Evolutionary conservation across 2,888 invertebrate species (phyloP).

Genomic region (Perdita meconis): DNA sequence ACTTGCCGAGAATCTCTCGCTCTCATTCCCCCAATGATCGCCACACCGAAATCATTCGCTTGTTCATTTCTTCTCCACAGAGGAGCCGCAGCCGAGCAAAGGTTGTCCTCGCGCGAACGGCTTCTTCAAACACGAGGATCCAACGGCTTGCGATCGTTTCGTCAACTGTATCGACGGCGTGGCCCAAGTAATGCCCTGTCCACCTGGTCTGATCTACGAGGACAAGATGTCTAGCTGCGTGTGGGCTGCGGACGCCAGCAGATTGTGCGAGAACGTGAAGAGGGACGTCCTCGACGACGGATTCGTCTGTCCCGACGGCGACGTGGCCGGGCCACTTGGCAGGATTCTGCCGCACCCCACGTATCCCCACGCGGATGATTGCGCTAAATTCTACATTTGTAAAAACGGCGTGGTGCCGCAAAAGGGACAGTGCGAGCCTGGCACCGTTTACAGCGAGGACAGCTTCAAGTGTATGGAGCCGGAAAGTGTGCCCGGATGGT

Average conservation of each 20-base stretch:
- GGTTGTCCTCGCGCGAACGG: conserved; percentile 92
- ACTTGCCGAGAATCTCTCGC: too few species aligned
- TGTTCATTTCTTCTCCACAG: too few species aligned
- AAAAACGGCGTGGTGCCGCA: conserved; percentile 91
- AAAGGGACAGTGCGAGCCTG: conserved; percentile 90
- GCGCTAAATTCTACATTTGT: conserved; percentile 93
- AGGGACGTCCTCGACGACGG: conserved; percentile 90
- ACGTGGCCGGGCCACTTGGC: conserved; percentile 88
- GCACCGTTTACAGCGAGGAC: conserved; percentile 92
- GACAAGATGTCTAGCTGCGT: conserved; percentile 90
- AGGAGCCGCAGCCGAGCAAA: conserved; percentile 89
- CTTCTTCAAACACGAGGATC: conserved; percentile 91
- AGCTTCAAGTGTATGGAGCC: conserved; percentile 91
- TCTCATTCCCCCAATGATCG: too few species aligned
- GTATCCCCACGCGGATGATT: conserved; percentile 91
- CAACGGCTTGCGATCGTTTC: conserved; percentile 91
- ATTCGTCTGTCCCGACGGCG: conserved; percentile 90
- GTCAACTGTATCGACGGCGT: conserved; percentile 91
- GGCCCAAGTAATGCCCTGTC: conserved; percentile 88
- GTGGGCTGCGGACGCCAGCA: conserved; percentile 88
- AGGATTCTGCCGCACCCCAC: conserved; percentile 90
- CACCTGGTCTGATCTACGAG: conserved; percentile 91
- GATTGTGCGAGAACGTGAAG: conserved; percentile 86
- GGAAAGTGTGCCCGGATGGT: conserved; percentile 92
- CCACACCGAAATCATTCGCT: too few species aligned